Evolutionary conservation across 2,797 vertebrate genomes (phyloP).

Genomic region (Setipinna tenuifilis): DNA sequence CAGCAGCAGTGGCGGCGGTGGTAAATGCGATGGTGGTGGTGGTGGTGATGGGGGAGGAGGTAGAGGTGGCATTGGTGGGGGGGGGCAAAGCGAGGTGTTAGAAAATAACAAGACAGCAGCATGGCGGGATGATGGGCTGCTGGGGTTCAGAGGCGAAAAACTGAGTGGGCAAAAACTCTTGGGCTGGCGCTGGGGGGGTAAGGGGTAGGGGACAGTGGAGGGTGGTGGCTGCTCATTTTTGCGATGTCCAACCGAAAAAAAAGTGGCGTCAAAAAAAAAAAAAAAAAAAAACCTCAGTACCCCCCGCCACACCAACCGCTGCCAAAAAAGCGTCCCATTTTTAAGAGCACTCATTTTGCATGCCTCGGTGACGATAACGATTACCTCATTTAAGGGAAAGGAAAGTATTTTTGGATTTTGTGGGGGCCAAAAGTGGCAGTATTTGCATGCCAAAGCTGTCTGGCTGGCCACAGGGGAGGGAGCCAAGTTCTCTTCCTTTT

Average conservation of each 20-base stretch:
- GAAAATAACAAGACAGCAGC: slow-evolving; percentile 41
- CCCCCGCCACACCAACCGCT: neutral
- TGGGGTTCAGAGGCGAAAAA: slow-evolving; percentile 33
- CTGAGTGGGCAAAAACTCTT: neutral
- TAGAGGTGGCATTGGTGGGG: too few species aligned
- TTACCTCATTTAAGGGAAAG: slow-evolving; percentile 19
- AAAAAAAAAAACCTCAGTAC: neutral
- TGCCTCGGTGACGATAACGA: slow-evolving; percentile 22
- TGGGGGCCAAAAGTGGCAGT: slow-evolving; percentile 16
- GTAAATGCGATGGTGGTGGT: too few species aligned
- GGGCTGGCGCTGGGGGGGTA: neutral
- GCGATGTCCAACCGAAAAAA: neutral
- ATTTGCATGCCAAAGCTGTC: slow-evolving; percentile 22
- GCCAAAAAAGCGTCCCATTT: slow-evolving; percentile 4
- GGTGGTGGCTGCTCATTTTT: neutral
- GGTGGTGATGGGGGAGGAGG: neutral
- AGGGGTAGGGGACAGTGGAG: neutral
- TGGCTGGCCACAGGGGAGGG: slow-evolving; percentile 72
- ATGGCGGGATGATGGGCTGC: slow-evolving; percentile 26
- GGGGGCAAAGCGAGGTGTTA: slow-evolving; percentile 43
- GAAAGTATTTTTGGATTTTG: slow-evolving; percentile 23
- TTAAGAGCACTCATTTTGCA: slow-evolving; percentile 26
- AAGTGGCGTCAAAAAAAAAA: neutral
- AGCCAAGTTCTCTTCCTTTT: slow-evolving; percentile 63
- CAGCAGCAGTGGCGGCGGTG: too few species aligned